Percentiles rank a stretch among this genome's conserved stretches.
phyloP scores from a whole-genome alignment of 1,140 invertebrate genomes.

The Parasteatoda tepidariorum region DNA sequence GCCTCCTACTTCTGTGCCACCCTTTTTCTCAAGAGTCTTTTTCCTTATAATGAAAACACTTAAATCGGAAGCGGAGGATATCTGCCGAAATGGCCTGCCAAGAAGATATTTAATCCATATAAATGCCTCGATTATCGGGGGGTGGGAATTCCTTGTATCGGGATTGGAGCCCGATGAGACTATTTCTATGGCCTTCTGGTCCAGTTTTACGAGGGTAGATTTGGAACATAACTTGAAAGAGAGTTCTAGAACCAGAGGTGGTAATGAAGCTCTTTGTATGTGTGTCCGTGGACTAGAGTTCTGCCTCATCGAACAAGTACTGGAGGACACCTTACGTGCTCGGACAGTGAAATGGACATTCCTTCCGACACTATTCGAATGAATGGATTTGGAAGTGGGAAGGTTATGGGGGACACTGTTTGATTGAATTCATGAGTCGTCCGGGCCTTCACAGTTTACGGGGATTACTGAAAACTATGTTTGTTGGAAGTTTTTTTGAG shows the following conservation, averaged over 20 bases:
- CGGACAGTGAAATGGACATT: constrained; percentile 51
- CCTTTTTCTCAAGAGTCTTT: constrained; percentile 6
- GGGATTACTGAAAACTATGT: neutral
- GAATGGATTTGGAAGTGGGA: constrained; percentile 11
- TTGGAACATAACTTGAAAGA: constrained; percentile 46
- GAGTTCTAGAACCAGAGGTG: neutral
- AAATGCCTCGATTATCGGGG: constrained; percentile 54
- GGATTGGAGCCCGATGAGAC: constrained; percentile 44
- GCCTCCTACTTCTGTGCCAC: neutral
- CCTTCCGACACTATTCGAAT: constrained; percentile 5
- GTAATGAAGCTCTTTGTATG: constrained; percentile 60
- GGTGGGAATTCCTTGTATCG: neutral
- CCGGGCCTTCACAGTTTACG: constrained; percentile 2
- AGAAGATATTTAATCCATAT: constrained; percentile 58
- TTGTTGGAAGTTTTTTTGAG: neutral
- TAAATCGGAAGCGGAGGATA: constrained; percentile 44
- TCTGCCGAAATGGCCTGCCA: constrained; percentile 24
- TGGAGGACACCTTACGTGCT: constrained; percentile 51
- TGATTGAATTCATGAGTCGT: constrained; percentile 11
- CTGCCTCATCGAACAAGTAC: constrained; percentile 50
- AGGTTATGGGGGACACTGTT: constrained; percentile 31
- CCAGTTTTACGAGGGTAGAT: constrained; percentile 51
- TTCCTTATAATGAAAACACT: constrained; percentile 59
- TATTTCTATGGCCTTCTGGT: constrained; percentile 33
- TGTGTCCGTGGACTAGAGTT: constrained; percentile 34